A percentile compares a stretch with the other conserved stretches of the same genome.
phyloP scores from a whole-genome alignment of 2,113 vertebrate species.

The Percopsis transmontana region DNA sequence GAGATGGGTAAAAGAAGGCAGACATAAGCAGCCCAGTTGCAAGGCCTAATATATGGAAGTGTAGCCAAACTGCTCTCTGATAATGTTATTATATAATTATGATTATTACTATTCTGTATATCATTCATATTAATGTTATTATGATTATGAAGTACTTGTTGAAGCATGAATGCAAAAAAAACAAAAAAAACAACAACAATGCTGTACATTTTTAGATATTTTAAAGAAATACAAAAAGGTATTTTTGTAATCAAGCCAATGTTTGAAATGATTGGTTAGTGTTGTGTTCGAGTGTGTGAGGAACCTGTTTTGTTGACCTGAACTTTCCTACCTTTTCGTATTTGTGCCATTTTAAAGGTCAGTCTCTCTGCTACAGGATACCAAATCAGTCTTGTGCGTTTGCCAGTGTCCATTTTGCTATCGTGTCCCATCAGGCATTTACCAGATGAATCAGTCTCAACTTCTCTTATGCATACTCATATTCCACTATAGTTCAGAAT shows the following conservation, averaged over 20 bases:
- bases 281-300: constrained; percentile 55
- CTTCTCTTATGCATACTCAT: too few relatives aligned
- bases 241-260: constrained; percentile 81
- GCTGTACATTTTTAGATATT: constrained; percentile 83
- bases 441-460: too few relatives aligned
- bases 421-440: constrained; percentile 3
- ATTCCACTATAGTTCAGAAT: too few relatives aligned
- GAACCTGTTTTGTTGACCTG: constrained; percentile 20
- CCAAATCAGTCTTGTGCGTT: constrained; percentile 60
- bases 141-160: constrained; percentile 73
- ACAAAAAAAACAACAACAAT: constrained; percentile 50
- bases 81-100: constrained; percentile 69
- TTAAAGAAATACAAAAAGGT: constrained; percentile 78
- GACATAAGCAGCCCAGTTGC: constrained; percentile 38
- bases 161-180: constrained; percentile 66
- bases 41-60: constrained; percentile 41
- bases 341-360: constrained; percentile 41
- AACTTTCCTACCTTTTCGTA: constrained; percentile 33
- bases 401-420: constrained; percentile 26
- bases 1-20: neutral
- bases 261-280: constrained; percentile 66
- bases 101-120: constrained; percentile 75
- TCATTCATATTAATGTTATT: constrained; percentile 76
- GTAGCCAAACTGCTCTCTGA: constrained; percentile 56
- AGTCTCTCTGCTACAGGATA: constrained; percentile 32